Conservation (phyloP, 2,888 invertebrate species). For the Lepidocyrtoides sp. region DNA sequence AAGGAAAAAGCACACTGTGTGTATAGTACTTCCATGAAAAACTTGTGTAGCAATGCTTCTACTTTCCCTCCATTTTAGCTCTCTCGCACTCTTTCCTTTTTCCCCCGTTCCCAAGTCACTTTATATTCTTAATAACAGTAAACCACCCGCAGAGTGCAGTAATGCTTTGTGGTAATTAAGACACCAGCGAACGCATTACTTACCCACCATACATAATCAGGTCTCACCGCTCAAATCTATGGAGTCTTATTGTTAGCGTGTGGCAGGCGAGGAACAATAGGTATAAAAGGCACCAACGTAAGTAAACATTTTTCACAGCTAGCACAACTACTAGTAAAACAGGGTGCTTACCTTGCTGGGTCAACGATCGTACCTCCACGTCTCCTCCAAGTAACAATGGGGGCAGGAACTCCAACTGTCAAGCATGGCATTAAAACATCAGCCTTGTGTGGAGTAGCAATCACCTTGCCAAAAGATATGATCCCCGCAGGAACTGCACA, state of each 20-base stretch:
- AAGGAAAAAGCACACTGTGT: not conserved
- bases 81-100: not conserved
- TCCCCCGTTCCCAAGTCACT: not conserved
- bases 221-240: conserved; percentile 2
- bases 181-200: conserved; percentile 43
- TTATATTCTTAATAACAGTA: conserved; percentile 44
- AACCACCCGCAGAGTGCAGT: conserved; percentile 52
- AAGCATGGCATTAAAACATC: conserved; percentile 90
- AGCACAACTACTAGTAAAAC: not conserved
- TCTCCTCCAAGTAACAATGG: conserved; percentile 85
- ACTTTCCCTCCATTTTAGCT: not conserved
- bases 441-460: conserved; percentile 90
- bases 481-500: conserved; percentile 89
- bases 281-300: conserved; percentile 4
- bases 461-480: conserved; percentile 90
- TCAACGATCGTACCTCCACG: conserved; percentile 77
- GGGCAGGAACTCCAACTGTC: conserved; percentile 89
- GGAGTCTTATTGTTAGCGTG: not conserved
- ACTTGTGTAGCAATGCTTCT: not conserved
- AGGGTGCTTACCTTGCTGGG: conserved; percentile 77
- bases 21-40: not conserved
- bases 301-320: conserved; percentile 23
- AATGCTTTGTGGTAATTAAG: conserved; percentile 69
- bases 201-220: conserved; percentile 26
- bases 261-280: not conserved